Evolutionary conservation across 2,113 vertebrate species (phyloP), one percentile per base, ranked within the genome.

Genomic region (Marmota monax): DNA sequence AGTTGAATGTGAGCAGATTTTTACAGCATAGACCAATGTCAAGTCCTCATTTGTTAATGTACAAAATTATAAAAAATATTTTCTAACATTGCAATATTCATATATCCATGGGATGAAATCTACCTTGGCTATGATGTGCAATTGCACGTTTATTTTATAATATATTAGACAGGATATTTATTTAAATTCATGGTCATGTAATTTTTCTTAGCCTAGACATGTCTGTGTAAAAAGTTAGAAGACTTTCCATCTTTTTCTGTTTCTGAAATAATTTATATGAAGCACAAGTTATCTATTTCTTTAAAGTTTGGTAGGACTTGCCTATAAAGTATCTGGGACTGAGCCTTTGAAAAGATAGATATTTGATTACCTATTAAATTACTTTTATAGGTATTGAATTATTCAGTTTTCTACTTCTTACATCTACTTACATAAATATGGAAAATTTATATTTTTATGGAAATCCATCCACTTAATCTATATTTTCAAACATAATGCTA

Each of bases 311-410:
- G 10, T 67, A 84, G 53, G 86, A 84, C 48, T 74, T 74, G 42
- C 45, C 69, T 90, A 65, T 94, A 94, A 94, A 94, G 65, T 92
- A 4, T 89, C 45, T 74, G 32, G 23, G 58, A 83, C 45, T n/a
- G 6, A 90, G 29, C 6, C 42, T 77, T 96, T 95, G 95, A 84
- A 88, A 80, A 70, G 53, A 42, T 90, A 88, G 32, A 29, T 92
- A 72, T 92, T 88, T 95, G 92, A 88, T 90, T 82, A 70, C 25
- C 67, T 93, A 29, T 85, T 93, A 69, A 88, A 85, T 95, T 90
- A 65, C 78, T 94, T 97, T 82, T 91, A 90, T 85, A 69, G 18
- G 25, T 82, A 73, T 20, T 91, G 23, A 94, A 80, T 82, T 91
- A 88, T 88, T 95, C 70, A 79, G 34, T 84, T 93, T 94, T 83